A percentile compares a stretch with the other conserved stretches of the same genome.
phyloP scores from a whole-genome alignment of 2,888 invertebrate species.

The Cerceris rybyensis region DNA sequence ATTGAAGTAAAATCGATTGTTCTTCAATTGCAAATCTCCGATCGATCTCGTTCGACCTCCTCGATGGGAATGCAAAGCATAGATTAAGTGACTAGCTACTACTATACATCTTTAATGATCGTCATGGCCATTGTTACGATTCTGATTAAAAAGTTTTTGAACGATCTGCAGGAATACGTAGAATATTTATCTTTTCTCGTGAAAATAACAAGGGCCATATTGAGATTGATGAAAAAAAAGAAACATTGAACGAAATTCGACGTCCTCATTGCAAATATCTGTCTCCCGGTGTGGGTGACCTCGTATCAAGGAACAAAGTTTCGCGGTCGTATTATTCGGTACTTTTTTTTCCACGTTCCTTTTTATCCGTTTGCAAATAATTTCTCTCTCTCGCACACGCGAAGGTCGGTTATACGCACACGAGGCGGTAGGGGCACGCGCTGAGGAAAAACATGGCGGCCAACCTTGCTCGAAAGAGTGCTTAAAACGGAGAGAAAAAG shows the following conservation, averaged over 20 bases:
- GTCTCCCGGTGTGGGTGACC: conserved; percentile 39
- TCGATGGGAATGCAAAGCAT: conserved; percentile 74
- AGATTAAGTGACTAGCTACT: conserved; percentile 74
- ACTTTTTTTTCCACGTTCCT: conserved; percentile 9
- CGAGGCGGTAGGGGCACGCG: conserved; percentile 61
- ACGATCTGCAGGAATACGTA: neutral
- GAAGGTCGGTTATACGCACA: conserved; percentile 66
- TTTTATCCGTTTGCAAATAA: too few relatives aligned
- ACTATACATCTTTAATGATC: conserved; percentile 48
- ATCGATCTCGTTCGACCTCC: conserved; percentile 69
- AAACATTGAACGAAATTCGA: conserved; percentile 64
- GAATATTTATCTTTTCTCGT: neutral
- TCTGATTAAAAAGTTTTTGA: neutral
- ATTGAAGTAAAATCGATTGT: conserved; percentile 32
- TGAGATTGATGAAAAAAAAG: conserved; percentile 45
- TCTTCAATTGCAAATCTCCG: conserved; percentile 55
- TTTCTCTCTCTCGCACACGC: conserved; percentile 55
- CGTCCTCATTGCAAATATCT: conserved; percentile 60
- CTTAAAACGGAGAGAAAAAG: conserved; percentile 59
- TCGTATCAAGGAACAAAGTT: conserved; percentile 45
- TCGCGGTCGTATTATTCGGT: conserved; percentile 39
- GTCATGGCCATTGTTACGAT: conserved; percentile 53
- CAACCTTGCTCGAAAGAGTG: conserved; percentile 67
- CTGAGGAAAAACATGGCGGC: conserved; percentile 66
- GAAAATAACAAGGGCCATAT: conserved; percentile 52